Percentiles rank a stretch among this genome's conserved stretches.
Conservation (phyloP, 2,113 vertebrate species). For the Hyperopisus bebe region DNA sequence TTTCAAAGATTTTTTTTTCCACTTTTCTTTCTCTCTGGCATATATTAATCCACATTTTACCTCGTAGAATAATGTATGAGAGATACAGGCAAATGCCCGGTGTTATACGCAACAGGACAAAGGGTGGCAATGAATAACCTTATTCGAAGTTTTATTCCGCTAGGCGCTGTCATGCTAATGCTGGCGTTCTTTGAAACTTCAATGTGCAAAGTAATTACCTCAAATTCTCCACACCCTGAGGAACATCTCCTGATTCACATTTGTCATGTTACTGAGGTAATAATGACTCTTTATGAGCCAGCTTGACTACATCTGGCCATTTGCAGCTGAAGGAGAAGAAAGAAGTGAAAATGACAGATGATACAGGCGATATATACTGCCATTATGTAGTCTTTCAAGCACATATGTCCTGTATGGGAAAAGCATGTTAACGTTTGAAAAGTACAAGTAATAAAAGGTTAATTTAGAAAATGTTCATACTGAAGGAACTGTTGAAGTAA, state of each 20-base stretch:
- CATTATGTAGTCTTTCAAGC: neutral
- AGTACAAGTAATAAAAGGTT: neutral
- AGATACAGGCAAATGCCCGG: neutral
- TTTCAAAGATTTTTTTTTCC: slow-evolving; percentile 12
- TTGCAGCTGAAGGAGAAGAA: neutral
- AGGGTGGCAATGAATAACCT: slow-evolving; percentile 4
- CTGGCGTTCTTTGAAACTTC: slow-evolving; percentile 7
- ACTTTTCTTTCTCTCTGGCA: neutral
- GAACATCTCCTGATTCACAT: neutral
- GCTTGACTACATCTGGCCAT: neutral
- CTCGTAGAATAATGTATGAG: slow-evolving; percentile 13
- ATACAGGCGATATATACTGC: neutral
- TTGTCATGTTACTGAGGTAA: slow-evolving; percentile 2
- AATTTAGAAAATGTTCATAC: neutral
- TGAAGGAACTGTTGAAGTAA: neutral
- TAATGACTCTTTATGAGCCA: neutral
- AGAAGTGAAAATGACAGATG: neutral
- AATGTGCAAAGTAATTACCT: slow-evolving; percentile 11
- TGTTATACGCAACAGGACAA: neutral
- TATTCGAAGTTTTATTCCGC: slow-evolving; percentile 19
- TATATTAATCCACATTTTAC: slow-evolving; percentile 24
- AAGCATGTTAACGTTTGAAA: neutral
- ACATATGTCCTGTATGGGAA: neutral
- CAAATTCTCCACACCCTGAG: slow-evolving; percentile 10
- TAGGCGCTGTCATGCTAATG: neutral